Conservation (phyloP, 2,113 vertebrate genomes). For the Oryzias javanicus region DNA sequence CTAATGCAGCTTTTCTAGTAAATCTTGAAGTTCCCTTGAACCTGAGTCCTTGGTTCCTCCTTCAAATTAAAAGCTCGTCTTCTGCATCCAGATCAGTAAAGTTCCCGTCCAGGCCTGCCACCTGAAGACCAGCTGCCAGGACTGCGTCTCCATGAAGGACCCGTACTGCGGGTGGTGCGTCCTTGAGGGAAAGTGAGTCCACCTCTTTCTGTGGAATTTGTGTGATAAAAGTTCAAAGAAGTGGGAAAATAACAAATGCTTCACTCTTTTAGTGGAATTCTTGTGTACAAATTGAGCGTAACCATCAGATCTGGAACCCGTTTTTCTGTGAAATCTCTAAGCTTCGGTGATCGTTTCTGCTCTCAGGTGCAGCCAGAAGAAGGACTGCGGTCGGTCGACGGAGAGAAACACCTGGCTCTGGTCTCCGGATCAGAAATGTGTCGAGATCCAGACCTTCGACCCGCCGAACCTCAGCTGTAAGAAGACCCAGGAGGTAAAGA, state of each 20-base stretch:
- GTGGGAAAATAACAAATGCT: no score
- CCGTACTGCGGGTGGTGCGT: constrained; percentile 98
- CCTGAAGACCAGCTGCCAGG: constrained; percentile 77
- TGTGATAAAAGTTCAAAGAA: no score
- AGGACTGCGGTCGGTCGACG: constrained; percentile 75
- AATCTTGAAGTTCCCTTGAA: no score
- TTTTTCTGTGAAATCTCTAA: no score
- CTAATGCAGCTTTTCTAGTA: no score
- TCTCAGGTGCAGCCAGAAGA: constrained; percentile 84
- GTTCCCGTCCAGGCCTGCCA: constrained; percentile 88
- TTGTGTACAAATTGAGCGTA: no score
- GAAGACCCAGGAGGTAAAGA: constrained; percentile 65
- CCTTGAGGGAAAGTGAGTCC: constrained; percentile 84
- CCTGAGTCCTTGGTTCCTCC: no score
- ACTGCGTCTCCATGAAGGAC: constrained; percentile 81
- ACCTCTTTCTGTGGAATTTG: no score
- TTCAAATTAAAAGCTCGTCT: constrained; percentile 14
- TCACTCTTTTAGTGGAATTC: no score
- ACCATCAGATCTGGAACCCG: no score
- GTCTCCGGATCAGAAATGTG: constrained; percentile 83
- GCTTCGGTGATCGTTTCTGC: background rate
- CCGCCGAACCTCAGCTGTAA: constrained; percentile 88
- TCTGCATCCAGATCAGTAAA: constrained; percentile 66
- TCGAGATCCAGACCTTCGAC: constrained; percentile 76
- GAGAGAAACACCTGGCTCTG: constrained; percentile 88